Base-by-base conservation (phyloP, 1,140 invertebrate genomes). In the Drosophila ogumai region DNA sequence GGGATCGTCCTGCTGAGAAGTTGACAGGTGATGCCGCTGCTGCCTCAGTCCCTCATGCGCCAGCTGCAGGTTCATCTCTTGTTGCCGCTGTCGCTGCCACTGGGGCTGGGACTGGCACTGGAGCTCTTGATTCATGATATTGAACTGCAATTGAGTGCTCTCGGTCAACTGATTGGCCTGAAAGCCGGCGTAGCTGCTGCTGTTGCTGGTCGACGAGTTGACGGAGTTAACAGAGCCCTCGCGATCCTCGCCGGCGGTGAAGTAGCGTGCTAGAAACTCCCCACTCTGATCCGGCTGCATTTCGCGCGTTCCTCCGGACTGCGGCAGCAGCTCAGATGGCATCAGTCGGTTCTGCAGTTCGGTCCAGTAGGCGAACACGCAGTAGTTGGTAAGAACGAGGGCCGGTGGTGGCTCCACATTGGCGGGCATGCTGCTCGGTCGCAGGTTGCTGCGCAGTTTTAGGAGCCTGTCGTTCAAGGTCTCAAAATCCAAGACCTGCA, bases 391-490 rank as follows among this genome's bases (percentile, higher is more conserved):
- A n/a, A 80, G 36, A 38, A 78, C 22, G 40, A 81, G 38, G 25
- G 47, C n/a, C 38, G 50, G 81, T 6, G 67, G 67, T 17, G 69
- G 73, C 8, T 78, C 65, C 22, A 91, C 78, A 95, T 95, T 7
- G 95, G 95, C 94, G 95, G 95, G 88, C 95, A 96, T 55, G 75
- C 96, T 96, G 77, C 96, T 96, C 5, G 25, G 25, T 3, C 3
- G 43, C 1, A 9, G 17, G 3, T 32, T 13, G 0, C 34, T 38
- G n/a, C 31, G 31, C 22, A 80, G 46, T 7, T 15, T n/a, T 9
- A 69, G 6, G 3, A 81, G 8, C 1, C 78, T 31, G 0, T 40
- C 12, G 28, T 81, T 61, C 2, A 81, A 50, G 7, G 31, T 17
- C 22, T 56, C 22, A 28, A 81, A 81, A 15, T 64, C 59, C 38